Base-by-base conservation (phyloP, 2,113 vertebrate genomes). In the Neofelis nebulosa region DNA sequence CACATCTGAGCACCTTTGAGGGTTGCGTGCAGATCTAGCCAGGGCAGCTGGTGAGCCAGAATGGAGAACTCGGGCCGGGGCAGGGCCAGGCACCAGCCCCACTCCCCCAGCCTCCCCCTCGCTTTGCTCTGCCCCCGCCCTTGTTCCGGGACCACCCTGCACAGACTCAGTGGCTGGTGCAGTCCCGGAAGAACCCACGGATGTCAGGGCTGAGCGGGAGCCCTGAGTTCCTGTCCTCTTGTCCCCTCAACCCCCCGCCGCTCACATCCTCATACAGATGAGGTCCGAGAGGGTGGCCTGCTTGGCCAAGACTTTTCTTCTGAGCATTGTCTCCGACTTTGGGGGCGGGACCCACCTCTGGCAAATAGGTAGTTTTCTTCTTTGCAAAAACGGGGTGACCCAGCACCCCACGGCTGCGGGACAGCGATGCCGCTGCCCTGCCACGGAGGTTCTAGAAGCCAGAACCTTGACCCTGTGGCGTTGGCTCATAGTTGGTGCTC, bases 1-100 rank as follows among this genome's bases (percentile, higher is more conserved):
- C 5, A 1, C n/a, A 0, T 2, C 13, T 2, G 50, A 50, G 7
- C 0, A 1, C 19, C 1, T 1, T 2, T 4, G 48, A 27, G 48
- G 23, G 23, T 3, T 0, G 55, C 21, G 25, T 7, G 6, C 38
- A 31, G 15, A 31, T 7, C 52, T 15, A 12, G 52, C 2, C 10
- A 3, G 33, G 29, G 9, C 14, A 45, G 68, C 9, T 0, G 38
- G 52, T 8, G 45, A 36, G 36, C 48, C 23, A 13, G 79, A 27
- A 0, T 1, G 16, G 38, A 19, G 33, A 5, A 1, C 76, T 29
- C 19, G 16, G 50, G 3, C 33, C 4, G 0, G 19, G 68, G 84
- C 2, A 27, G 23, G 36, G 18, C 41, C 33, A 0, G 14, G 48
- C 3, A 18, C 21, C 25, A 0, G 21, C 8, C 21, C 38, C 0